Evolutionary conservation across 1,140 invertebrate genomes (phyloP), one percentile per base, ranked within the genome.

Genomic region (Diprion similis): DNA sequence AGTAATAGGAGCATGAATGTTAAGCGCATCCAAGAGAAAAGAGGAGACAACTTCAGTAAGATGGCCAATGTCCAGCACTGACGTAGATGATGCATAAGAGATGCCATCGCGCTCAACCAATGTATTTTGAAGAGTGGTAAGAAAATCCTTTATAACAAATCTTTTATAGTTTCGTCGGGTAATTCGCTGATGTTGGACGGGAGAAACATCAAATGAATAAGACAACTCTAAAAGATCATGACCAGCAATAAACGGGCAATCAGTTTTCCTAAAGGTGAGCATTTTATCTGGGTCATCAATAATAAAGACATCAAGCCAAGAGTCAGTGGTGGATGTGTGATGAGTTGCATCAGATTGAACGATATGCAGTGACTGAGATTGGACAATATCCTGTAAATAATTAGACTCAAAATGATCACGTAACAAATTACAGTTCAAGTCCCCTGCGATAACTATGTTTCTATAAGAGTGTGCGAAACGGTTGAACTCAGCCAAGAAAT

Each of bases 391-490:
- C 1, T 45, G 19, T 0, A 71, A 37, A 71, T 45, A 71, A 10
- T 45, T 67, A 2, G 71, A 13, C 19, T 72, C 71, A 46, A n/a
- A 47, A 15, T 37, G 8, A 0, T 24, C 15, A 8, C 66, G 2
- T 9, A 71, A 10, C 2, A 72, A 13, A 45, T 73, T 73, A 69
- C 72, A 73, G 37, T 73, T 73, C 46, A 69, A 46, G 8, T 73
- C 72, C 1, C 72, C 72, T 13, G 65, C 8, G 4, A 73, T 73
- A 24, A 73, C 46, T 9, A 69, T 51, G 15, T 59, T 69, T 13
- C 46, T n/a, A 68, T 24, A 68, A 1, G n/a, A 9, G 64, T 59
- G 67, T 4, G 67, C 6, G n/a, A 51, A 1, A 24, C 8, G 10
- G 24, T 51, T 51, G 6, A 68, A 68, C 6, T 10, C n/a, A 59